Percentiles rank a stretch among this genome's conserved stretches.
These are phyloP conservation scores for Leptinotarsa haldemani DNA, from an alignment of 2,888 invertebrate genomes.

Conservation along the genomic window DNA sequence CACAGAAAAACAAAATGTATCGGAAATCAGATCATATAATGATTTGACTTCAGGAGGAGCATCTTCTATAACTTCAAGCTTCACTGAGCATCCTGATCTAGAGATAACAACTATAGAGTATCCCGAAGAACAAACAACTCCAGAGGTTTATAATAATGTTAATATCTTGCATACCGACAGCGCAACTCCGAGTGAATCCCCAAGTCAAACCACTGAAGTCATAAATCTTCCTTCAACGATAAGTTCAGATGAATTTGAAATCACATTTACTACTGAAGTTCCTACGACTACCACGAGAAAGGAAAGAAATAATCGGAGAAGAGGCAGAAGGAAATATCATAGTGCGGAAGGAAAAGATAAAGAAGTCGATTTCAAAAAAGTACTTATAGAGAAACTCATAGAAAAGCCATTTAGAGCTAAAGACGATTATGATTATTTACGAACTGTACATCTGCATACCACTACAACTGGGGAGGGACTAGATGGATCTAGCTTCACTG, in stretches of 20 bases:
- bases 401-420: constrained; percentile 44
- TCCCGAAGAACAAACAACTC: constrained; percentile 4
- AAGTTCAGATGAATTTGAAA: constrained; percentile 13
- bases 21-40: not conserved
- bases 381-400: constrained; percentile 35
- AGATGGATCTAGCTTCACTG: not conserved
- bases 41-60: not conserved
- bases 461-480: constrained; percentile 15
- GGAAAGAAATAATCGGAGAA: constrained; percentile 28
- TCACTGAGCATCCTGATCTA: not conserved
- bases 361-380: constrained; percentile 37
- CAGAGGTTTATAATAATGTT: not conserved
- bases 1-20: not conserved
- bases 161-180: not conserved
- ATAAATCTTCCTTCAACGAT: not conserved
- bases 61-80: not conserved
- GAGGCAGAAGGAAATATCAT: constrained; percentile 32
- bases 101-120: not conserved
- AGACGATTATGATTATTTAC: constrained; percentile 43
- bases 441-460: constrained; percentile 39
- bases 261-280: constrained; percentile 29
- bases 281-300: constrained; percentile 11
- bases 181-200: not conserved
- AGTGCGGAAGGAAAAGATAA: constrained; percentile 28
- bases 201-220: constrained; percentile 7